Conservation (phyloP, 1,140 invertebrate genomes). For the Euglossa dilemma region DNA sequence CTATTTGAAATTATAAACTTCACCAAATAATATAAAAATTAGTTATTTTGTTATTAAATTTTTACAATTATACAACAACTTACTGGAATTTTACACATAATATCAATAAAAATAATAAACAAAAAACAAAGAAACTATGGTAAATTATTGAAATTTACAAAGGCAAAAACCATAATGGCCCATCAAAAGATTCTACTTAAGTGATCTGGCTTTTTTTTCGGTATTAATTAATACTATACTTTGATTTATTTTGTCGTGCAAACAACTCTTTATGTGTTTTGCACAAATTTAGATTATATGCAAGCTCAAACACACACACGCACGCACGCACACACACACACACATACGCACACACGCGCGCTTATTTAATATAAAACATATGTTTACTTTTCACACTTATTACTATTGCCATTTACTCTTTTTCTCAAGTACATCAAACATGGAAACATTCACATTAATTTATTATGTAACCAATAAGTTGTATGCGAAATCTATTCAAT, state of each 20-base stretch:
- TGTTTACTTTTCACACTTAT: constrained; percentile 23
- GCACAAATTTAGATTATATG: constrained; percentile 22
- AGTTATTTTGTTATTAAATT: constrained; percentile 9
- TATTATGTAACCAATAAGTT: constrained; percentile 31
- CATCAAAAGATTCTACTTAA: constrained; percentile 46
- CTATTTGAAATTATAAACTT: constrained; percentile 42
- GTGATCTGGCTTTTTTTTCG: not conserved
- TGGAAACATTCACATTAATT: constrained; percentile 25
- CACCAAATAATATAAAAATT: constrained; percentile 38
- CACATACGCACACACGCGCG: constrained; percentile 7
- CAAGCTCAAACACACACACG: constrained; percentile 19
- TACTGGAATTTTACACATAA: not conserved
- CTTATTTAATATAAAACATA: constrained; percentile 44
- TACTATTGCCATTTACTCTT: constrained; percentile 18
- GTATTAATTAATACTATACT: constrained; percentile 4
- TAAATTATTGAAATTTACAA: constrained; percentile 6
- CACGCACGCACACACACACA: not conserved
- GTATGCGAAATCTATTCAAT: constrained; percentile 24
- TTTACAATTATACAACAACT: not conserved
- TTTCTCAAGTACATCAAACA: constrained; percentile 41
- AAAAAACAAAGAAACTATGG: not conserved
- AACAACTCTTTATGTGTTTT: constrained; percentile 26
- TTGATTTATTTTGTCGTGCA: constrained; percentile 15
- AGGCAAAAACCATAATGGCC: constrained; percentile 19
- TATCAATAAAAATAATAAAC: constrained; percentile 7